phyloP scores from a whole-genome alignment of 2,113 vertebrate genomes.

The Diadophis punctatus region DNA sequence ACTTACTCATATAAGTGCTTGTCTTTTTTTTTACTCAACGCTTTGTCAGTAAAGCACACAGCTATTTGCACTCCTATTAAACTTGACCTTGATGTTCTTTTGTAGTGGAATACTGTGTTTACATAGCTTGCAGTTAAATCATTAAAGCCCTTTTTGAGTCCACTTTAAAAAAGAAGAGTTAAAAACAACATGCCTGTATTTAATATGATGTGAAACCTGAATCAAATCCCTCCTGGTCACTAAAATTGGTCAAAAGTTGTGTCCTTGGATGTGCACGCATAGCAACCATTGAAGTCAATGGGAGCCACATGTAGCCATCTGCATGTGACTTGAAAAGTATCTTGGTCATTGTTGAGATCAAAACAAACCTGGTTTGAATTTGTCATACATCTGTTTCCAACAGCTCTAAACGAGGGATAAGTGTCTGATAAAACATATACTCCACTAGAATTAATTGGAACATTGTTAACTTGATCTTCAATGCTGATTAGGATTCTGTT shows the following conservation, averaged over 20 bases:
- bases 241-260: constrained; percentile 46
- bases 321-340: constrained; percentile 39
- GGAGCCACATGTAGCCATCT: constrained; percentile 49
- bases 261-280: constrained; percentile 38
- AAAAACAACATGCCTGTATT: constrained; percentile 9
- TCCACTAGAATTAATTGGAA: constrained; percentile 31
- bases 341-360: constrained; percentile 28
- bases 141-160: not conserved
- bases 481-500: constrained; percentile 33
- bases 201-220: constrained; percentile 8
- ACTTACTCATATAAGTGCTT: not conserved
- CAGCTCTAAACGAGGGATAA: constrained; percentile 22
- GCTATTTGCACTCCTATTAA: constrained; percentile 22
- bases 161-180: not conserved
- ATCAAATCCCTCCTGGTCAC: not conserved
- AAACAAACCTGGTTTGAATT: constrained; percentile 35
- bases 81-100: constrained; percentile 31
- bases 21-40: not conserved
- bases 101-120: not conserved
- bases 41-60: not conserved
- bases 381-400: constrained; percentile 42
- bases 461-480: constrained; percentile 18
- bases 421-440: constrained; percentile 33
- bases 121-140: constrained; percentile 33
- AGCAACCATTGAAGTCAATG: constrained; percentile 61